Conservation (phyloP, 2,113 vertebrate genomes). For the Diadophis punctatus region DNA sequence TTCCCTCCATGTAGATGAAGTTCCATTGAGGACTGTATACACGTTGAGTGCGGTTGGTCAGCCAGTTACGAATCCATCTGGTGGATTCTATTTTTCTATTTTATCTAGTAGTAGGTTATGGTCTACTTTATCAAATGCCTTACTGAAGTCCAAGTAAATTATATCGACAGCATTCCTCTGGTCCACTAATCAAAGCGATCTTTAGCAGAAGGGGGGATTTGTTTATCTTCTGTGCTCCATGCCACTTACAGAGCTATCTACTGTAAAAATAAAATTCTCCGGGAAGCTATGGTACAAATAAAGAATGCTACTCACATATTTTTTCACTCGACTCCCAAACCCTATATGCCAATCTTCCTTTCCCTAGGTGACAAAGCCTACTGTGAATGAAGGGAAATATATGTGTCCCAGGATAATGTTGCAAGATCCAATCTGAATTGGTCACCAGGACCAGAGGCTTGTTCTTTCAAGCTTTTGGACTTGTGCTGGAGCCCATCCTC, state of each 20-base stretch:
- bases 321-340: background rate
- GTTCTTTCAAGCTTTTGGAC: background rate
- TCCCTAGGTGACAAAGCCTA: background rate
- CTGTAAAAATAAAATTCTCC: background rate
- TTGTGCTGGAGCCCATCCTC: background rate
- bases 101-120: too few species aligned
- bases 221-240: background rate
- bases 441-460: background rate
- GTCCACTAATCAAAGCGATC: background rate
- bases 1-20: too few species aligned
- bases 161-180: too few species aligned
- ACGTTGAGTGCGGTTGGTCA: too few species aligned
- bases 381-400: background rate
- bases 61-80: too few species aligned
- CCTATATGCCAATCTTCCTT: background rate
- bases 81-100: too few species aligned
- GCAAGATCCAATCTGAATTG: background rate
- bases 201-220: background rate
- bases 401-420: background rate
- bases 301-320: background rate
- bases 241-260: background rate
- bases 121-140: too few species aligned
- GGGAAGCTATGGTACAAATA: background rate
- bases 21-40: too few species aligned
- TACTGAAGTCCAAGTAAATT: too few species aligned